Evolutionary conservation across 2,888 invertebrate genomes (phyloP).

Genomic region (Parnassius apollo): DNA sequence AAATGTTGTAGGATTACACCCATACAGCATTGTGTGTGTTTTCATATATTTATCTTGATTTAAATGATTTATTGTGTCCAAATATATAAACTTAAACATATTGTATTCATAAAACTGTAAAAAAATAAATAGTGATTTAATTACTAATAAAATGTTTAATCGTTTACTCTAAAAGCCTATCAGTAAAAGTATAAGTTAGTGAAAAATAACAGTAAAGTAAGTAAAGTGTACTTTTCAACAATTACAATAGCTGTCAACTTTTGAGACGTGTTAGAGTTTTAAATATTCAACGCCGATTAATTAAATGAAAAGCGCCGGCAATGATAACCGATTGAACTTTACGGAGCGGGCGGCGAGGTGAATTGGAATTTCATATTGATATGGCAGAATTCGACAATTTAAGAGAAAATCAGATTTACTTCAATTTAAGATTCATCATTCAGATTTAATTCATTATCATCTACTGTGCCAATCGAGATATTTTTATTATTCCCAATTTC

Average conservation of each 20-base stretch:
- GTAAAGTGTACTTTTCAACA: constrained; percentile 2
- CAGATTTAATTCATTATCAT: neutral
- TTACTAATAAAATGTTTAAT: neutral
- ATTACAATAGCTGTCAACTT: constrained; percentile 34
- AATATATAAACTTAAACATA: too few species aligned
- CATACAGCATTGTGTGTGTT: too few species aligned
- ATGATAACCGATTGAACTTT: constrained; percentile 29
- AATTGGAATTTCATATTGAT: constrained; percentile 53
- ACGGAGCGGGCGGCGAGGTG: constrained; percentile 28
- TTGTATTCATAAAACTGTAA: too few species aligned
- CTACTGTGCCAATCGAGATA: too few species aligned
- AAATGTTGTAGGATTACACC: too few species aligned
- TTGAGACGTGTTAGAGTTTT: constrained; percentile 49
- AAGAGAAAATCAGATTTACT: constrained; percentile 40
- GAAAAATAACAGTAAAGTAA: too few species aligned
- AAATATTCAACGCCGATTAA: constrained; percentile 52
- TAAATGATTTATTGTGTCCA: too few species aligned
- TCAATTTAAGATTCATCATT: constrained; percentile 1
- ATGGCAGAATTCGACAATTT: constrained; percentile 42
- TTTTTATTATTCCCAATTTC: too few species aligned
- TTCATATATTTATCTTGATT: too few species aligned
- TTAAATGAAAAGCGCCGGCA: constrained; percentile 55
- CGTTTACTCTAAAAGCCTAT: neutral
- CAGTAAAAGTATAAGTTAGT: constrained; percentile 1
- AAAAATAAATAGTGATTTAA: too few species aligned